phyloP scores from a whole-genome alignment of 2,113 vertebrate species.

The Proteles cristata region DNA sequence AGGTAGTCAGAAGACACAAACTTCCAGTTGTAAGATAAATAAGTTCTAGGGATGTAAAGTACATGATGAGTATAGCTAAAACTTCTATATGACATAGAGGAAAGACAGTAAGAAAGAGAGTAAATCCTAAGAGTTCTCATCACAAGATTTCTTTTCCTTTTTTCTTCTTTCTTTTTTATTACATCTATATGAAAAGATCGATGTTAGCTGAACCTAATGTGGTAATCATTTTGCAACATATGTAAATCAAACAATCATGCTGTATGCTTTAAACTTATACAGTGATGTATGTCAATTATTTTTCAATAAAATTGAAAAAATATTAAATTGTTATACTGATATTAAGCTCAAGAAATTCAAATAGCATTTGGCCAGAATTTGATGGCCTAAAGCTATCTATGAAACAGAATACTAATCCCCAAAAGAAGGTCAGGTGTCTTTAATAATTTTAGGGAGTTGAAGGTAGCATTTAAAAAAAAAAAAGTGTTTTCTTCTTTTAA shows the following conservation, averaged over 20 bases:
- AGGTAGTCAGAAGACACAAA: not conserved
- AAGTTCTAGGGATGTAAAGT: not conserved
- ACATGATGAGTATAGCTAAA: not conserved
- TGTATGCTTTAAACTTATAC: not conserved
- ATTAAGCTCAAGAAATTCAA: not conserved
- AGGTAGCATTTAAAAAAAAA: not conserved
- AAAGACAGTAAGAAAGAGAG: not conserved
- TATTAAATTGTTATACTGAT: not conserved
- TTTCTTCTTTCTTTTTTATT: not conserved
- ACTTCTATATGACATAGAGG: not conserved
- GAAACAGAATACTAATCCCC: not conserved
- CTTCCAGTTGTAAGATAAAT: not conserved
- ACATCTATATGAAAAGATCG: not conserved
- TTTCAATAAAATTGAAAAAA: not conserved
- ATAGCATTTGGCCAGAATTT: not conserved
- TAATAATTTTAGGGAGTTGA: slow-evolving; percentile 12
- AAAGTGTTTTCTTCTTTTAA: not conserved
- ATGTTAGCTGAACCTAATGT: not conserved
- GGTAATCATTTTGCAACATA: not conserved
- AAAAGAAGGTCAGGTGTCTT: not conserved
- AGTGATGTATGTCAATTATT: not conserved
- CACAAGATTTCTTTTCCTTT: not conserved
- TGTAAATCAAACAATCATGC: not conserved
- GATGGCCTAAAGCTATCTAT: not conserved
- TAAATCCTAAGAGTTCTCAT: not conserved